These are phyloP conservation scores for Cephus pygmeus DNA, from an alignment of 2,888 invertebrate genomes.

Conservation along the genomic window DNA sequence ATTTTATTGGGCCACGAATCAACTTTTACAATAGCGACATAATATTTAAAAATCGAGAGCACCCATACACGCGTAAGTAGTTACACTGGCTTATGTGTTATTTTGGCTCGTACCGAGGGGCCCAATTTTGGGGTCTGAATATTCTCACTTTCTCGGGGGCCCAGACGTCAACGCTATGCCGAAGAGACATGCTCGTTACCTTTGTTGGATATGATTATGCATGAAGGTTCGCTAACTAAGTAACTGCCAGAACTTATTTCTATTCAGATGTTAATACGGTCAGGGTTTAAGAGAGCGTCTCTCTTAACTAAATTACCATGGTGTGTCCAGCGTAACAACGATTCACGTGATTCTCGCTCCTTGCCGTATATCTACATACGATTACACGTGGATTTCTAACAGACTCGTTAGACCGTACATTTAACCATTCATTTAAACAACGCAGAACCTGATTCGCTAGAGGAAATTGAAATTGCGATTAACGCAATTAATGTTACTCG, in stretches of 20 bases:
- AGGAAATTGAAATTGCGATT: background rate
- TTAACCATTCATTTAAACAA: background rate
- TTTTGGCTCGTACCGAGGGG: background rate
- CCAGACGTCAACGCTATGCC: background rate
- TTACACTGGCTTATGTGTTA: background rate
- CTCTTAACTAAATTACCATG: background rate
- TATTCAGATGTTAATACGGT: conserved; percentile 8
- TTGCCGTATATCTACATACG: background rate
- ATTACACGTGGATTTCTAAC: background rate
- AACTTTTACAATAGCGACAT: background rate
- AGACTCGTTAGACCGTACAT: background rate
- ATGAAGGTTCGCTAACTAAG: background rate
- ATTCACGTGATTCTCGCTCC: background rate
- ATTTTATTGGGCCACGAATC: background rate
- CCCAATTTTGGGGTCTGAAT: background rate
- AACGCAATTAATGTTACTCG: background rate
- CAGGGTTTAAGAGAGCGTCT: conserved; percentile 6
- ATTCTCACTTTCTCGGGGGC: background rate
- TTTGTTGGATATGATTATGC: background rate
- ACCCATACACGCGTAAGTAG: background rate
- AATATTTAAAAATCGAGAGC: background rate
- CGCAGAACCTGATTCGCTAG: background rate
- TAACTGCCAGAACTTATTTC: background rate
- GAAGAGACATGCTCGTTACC: conserved; percentile 2
- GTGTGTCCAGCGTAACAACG: background rate